Evolutionary conservation across 30 jellyfish, hydroid and myxozoan species (phyloP).

Genomic region (Aurelia coerulea): DNA sequence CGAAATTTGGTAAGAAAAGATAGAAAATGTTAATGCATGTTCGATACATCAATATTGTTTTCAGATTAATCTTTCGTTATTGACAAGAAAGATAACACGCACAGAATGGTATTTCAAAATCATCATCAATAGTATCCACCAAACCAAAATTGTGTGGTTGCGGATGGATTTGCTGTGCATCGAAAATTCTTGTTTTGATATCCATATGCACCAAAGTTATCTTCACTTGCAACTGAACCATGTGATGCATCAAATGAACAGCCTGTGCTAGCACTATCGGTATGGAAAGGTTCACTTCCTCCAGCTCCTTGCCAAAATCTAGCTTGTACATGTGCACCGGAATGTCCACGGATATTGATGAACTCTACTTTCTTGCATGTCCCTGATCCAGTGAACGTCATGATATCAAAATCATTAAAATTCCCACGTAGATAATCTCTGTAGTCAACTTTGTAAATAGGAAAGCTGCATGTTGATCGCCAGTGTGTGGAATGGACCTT

Average conservation of each 20-base stretch:
- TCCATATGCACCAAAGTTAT: slow-evolving; percentile 6
- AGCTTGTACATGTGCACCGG: not conserved
- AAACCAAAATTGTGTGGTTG: slow-evolving; percentile 22
- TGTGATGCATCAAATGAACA: not conserved
- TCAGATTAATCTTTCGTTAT: too few relatives aligned
- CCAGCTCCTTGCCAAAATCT: not conserved
- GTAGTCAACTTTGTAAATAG: not conserved
- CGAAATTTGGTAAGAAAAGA: too few relatives aligned
- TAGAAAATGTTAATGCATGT: too few relatives aligned
- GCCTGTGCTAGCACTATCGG: not conserved
- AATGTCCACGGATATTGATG: slow-evolving; percentile 13
- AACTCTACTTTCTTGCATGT: slow-evolving; percentile 15
- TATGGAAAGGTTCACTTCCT: not conserved
- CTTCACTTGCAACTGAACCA: slow-evolving; percentile 15
- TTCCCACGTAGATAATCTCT: slow-evolving; percentile 13
- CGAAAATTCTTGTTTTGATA: not conserved
- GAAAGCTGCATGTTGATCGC: slow-evolving; percentile 17
- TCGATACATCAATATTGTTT: too few relatives aligned
- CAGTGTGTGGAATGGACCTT: not conserved
- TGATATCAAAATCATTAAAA: not conserved
- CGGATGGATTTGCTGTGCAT: slow-evolving; percentile 7
- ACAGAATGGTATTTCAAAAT: too few relatives aligned
- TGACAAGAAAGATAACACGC: too few relatives aligned
- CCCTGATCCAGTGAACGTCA: not conserved
- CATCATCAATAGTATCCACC: not conserved